These are phyloP conservation scores for Boloria selene DNA, from an alignment of 2,888 invertebrate genomes.

Conservation along the genomic window DNA sequence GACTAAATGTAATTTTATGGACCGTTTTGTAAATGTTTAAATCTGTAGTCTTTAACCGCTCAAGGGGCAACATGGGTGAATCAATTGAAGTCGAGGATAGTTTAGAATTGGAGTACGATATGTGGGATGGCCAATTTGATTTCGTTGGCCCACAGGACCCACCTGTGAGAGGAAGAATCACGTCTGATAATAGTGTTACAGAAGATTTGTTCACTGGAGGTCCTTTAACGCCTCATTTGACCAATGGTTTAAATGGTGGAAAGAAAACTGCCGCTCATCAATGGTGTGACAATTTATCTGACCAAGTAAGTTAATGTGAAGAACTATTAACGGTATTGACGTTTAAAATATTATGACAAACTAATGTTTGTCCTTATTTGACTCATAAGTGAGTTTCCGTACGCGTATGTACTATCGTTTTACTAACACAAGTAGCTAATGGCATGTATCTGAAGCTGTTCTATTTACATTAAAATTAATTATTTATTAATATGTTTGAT, in stretches of 20 bases:
- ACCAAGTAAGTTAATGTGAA: slow-evolving; percentile 78
- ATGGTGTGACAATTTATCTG: slow-evolving; percentile 83
- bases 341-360: slow-evolving; percentile 12
- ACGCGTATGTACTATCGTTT: neutral
- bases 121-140: slow-evolving; percentile 95
- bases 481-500: too few relatives aligned
- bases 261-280: slow-evolving; percentile 81
- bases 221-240: slow-evolving; percentile 73
- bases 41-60: slow-evolving; percentile 72
- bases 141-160: slow-evolving; percentile 86
- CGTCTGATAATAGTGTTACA: slow-evolving; percentile 68
- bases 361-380: slow-evolving; percentile 30
- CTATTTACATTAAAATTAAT: too few relatives aligned
- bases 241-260: slow-evolving; percentile 77
- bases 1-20: slow-evolving; percentile 50
- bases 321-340: slow-evolving; percentile 12
- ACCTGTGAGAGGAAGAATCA: slow-evolving; percentile 64
- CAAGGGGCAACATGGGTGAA: slow-evolving; percentile 72
- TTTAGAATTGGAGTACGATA: slow-evolving; percentile 90
- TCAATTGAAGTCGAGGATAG: slow-evolving; percentile 79
- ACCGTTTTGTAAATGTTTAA: slow-evolving; percentile 71
- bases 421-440: neutral
- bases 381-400: slow-evolving; percentile 23
- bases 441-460: neutral
- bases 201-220: slow-evolving; percentile 77